phyloP scores from a whole-genome alignment of 2,888 invertebrate species.

The Dicyrtomina minuta region DNA sequence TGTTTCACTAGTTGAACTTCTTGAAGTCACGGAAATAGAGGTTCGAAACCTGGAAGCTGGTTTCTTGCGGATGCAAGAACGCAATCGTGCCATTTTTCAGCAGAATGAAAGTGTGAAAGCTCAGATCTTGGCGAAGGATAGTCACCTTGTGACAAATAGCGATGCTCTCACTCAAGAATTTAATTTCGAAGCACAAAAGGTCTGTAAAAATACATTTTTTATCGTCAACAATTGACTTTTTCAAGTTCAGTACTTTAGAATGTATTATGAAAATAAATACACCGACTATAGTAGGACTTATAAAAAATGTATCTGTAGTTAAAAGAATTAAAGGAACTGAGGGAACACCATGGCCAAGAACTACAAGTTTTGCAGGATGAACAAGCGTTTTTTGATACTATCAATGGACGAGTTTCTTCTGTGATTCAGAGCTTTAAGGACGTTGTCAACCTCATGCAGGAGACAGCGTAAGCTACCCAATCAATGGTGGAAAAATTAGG shows the following conservation, averaged over 20 bases:
- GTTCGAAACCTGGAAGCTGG: no score
- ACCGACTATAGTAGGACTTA: no score
- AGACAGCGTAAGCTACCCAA: neutral
- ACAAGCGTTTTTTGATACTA: neutral
- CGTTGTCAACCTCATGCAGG: neutral
- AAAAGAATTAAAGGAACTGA: neutral
- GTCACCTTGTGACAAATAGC: neutral
- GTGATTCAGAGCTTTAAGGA: neutral
- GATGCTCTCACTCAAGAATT: no score
- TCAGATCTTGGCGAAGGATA: neutral
- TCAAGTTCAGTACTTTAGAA: no score
- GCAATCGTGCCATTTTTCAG: neutral
- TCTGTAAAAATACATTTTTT: no score
- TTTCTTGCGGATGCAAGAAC: neutral
- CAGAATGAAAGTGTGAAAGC: neutral
- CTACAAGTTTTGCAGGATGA: neutral
- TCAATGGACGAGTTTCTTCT: neutral
- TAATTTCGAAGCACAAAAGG: no score
- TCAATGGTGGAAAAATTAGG: no score
- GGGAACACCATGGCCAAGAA: neutral
- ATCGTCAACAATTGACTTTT: no score
- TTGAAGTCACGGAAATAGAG: neutral
- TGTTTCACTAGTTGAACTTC: neutral
- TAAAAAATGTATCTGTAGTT: slow-evolving; percentile 4
- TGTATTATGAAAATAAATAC: no score